Percentiles rank a stretch among this genome's conserved stretches.
Conservation (phyloP, 2,113 vertebrate species). For the Polypterus bichir region DNA sequence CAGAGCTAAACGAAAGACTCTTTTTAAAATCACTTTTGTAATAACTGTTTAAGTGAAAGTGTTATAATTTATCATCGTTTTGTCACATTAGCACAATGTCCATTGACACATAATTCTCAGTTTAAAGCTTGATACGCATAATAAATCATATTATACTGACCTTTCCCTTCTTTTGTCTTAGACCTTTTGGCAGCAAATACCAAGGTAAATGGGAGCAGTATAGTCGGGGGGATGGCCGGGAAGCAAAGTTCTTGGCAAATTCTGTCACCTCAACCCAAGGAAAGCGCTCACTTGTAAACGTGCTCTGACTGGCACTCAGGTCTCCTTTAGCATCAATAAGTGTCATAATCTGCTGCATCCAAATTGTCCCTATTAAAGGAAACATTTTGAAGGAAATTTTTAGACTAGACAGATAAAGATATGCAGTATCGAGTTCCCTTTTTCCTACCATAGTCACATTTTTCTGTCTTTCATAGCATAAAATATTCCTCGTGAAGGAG, state of each 20-base stretch:
- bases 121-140: too few relatives aligned
- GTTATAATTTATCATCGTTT: too few relatives aligned
- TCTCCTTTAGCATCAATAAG: slow-evolving; percentile 33
- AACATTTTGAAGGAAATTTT: background rate
- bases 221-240: slow-evolving; percentile 19
- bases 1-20: too few relatives aligned
- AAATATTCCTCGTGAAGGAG: too few relatives aligned
- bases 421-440: too few relatives aligned
- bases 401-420: too few relatives aligned
- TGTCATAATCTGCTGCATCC: slow-evolving; percentile 44
- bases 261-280: slow-evolving; percentile 37
- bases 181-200: slow-evolving; percentile 28
- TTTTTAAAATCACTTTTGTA: too few relatives aligned
- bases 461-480: too few relatives aligned
- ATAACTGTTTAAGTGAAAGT: too few relatives aligned
- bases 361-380: slow-evolving; percentile 34
- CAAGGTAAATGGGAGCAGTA: slow-evolving; percentile 30
- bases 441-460: too few relatives aligned
- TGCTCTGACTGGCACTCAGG: background rate
- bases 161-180: slow-evolving; percentile 35
- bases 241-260: slow-evolving; percentile 17
- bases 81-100: too few relatives aligned
- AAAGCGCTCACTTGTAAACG: slow-evolving; percentile 14
- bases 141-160: slow-evolving; percentile 13
- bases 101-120: too few relatives aligned